Conservation (phyloP, 1,140 invertebrate genomes). For the Halesus radiatus region DNA sequence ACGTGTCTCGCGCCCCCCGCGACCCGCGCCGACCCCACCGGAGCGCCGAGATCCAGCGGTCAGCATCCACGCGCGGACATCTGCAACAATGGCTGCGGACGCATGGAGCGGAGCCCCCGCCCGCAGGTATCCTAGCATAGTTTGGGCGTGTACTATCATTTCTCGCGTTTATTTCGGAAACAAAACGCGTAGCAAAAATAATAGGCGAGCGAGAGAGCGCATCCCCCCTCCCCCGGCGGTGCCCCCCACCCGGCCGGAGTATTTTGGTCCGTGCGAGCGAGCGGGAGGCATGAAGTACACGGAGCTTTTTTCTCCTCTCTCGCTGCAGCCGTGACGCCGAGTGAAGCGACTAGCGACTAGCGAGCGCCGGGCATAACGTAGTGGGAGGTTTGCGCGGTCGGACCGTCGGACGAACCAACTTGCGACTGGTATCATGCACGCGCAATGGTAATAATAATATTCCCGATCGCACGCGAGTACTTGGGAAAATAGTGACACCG, state of each 20-base stretch:
- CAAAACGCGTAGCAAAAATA: slow-evolving; percentile 51
- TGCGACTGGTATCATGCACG: neutral
- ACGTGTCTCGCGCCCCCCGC: slow-evolving; percentile 38
- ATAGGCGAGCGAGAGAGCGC: slow-evolving; percentile 51
- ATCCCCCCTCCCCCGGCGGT: slow-evolving; percentile 34
- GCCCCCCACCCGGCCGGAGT: slow-evolving; percentile 1
- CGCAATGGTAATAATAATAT: slow-evolving; percentile 20
- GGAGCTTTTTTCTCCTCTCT: slow-evolving; percentile 49
- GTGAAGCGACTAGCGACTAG: slow-evolving; percentile 23
- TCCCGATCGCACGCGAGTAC: neutral
- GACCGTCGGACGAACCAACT: slow-evolving; percentile 42
- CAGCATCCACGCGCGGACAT: slow-evolving; percentile 37
- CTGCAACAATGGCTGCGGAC: slow-evolving; percentile 41
- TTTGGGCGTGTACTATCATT: slow-evolving; percentile 51
- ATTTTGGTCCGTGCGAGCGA: slow-evolving; percentile 43
- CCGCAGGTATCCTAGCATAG: slow-evolving; percentile 45
- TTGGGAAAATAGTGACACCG: slow-evolving; percentile 19
- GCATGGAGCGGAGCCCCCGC: slow-evolving; percentile 34
- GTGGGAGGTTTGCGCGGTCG: slow-evolving; percentile 49
- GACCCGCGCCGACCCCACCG: neutral
- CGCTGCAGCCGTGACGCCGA: slow-evolving; percentile 45
- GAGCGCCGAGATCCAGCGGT: neutral
- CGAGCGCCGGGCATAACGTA: slow-evolving; percentile 53
- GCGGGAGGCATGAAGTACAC: slow-evolving; percentile 35
- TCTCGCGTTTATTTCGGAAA: slow-evolving; percentile 51